phyloP scores from a whole-genome alignment of 1,140 invertebrate species.

The Chrysomallon squamiferum region DNA sequence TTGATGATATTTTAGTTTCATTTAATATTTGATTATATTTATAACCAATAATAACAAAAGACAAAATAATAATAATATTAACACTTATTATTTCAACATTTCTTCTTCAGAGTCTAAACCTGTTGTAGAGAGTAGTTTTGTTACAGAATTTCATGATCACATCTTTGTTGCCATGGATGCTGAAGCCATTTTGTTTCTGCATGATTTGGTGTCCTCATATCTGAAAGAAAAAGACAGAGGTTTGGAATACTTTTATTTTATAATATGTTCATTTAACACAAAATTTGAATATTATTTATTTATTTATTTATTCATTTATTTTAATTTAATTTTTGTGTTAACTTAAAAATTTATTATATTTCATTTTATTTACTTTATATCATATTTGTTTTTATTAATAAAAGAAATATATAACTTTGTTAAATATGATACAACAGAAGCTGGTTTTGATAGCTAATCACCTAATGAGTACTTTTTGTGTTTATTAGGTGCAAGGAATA shows the following conservation, averaged over 20 bases:
- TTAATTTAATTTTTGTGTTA: background rate
- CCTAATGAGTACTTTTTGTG: background rate
- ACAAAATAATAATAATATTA: no score
- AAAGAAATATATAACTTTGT: no score
- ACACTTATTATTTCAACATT: no score
- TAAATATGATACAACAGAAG: no score
- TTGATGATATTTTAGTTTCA: no score
- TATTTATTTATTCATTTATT: no score
- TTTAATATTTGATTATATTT: no score
- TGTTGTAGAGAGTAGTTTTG: conserved; percentile 93
- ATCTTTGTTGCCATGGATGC: conserved; percentile 98
- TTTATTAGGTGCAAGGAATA: conserved; percentile 20
- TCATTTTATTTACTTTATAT: no score
- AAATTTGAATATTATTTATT: background rate
- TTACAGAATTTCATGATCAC: conserved; percentile 97
- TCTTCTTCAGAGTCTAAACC: conserved; percentile 84
- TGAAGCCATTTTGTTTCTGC: conserved; percentile 96
- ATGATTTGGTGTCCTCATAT: conserved; percentile 95
- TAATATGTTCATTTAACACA: background rate
- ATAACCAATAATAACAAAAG: no score
- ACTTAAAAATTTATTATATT: no score
- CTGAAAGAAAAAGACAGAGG: conserved; percentile 70
- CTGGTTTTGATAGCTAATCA: no score
- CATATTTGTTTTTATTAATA: no score
- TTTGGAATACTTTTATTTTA: conserved; percentile 23